Conservation (phyloP, 2,113 vertebrate species). For the Amphilophus citrinellus region DNA sequence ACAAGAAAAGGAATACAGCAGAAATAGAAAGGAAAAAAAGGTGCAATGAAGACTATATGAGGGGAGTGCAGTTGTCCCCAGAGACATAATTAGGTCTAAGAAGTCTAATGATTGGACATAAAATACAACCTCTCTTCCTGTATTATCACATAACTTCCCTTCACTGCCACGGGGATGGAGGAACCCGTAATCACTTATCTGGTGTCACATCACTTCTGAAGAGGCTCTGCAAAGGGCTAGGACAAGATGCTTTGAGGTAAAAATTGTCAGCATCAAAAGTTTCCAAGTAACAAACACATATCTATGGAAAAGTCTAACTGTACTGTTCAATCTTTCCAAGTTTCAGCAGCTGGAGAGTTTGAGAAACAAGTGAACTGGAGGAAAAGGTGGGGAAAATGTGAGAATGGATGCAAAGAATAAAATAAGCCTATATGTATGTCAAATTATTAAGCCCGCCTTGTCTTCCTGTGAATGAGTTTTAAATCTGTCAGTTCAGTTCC, state of each 20-base stretch:
- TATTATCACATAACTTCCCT: slow-evolving; percentile 72
- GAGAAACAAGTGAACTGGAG: not conserved
- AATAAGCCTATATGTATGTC: slow-evolving; percentile 18
- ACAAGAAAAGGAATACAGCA: slow-evolving; percentile 12
- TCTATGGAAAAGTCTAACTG: slow-evolving; percentile 23
- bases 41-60: slow-evolving; percentile 1
- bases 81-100: slow-evolving; percentile 86
- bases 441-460: slow-evolving; percentile 37
- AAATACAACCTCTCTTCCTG: slow-evolving; percentile 83
- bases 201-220: slow-evolving; percentile 69
- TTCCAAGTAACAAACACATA: slow-evolving; percentile 43
- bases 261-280: slow-evolving; percentile 55
- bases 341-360: not conserved
- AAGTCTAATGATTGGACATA: slow-evolving; percentile 84
- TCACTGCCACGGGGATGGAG: slow-evolving; percentile 63
- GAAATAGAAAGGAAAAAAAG: slow-evolving; percentile 62
- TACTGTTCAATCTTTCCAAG: not conserved
- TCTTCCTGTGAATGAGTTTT: slow-evolving; percentile 55
- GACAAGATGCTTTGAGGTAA: slow-evolving; percentile 48
- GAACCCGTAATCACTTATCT: slow-evolving; percentile 84
- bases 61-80: slow-evolving; percentile 73
- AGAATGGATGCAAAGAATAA: not conserved
- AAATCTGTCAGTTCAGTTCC: slow-evolving; percentile 34
- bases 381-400: not conserved
- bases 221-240: slow-evolving; percentile 38